Conservation (phyloP, 1,140 invertebrate genomes). For the Metaphire vulgaris region DNA sequence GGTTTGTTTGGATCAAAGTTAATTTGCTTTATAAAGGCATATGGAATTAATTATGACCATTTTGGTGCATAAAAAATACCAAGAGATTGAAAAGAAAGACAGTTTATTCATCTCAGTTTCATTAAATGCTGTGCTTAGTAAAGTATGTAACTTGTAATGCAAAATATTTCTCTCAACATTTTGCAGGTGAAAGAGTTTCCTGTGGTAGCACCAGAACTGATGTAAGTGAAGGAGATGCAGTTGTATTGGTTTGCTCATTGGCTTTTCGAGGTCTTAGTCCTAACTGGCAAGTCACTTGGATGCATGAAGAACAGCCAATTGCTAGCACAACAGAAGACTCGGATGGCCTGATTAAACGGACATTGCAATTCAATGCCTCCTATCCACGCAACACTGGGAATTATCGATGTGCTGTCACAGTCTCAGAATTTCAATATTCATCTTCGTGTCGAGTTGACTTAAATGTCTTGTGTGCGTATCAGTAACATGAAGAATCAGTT, state of each 20-base stretch:
- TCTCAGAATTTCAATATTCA: neutral
- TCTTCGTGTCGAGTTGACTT: neutral
- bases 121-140: no score
- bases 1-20: no score
- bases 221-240: neutral
- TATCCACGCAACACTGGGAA: neutral
- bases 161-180: no score
- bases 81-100: no score
- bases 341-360: neutral
- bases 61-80: no score
- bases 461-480: neutral
- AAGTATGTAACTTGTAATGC: no score
- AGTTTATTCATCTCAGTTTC: no score
- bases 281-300: neutral
- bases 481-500: no score
- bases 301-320: neutral
- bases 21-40: no score
- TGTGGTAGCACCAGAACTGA: neutral
- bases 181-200: no score
- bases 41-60: no score
- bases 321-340: neutral
- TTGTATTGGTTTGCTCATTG: neutral
- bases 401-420: neutral
- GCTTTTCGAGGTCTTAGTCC: neutral
- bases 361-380: neutral